Evolutionary conservation across 1,140 invertebrate genomes (phyloP).

Genomic region (Goniozus legneri): DNA sequence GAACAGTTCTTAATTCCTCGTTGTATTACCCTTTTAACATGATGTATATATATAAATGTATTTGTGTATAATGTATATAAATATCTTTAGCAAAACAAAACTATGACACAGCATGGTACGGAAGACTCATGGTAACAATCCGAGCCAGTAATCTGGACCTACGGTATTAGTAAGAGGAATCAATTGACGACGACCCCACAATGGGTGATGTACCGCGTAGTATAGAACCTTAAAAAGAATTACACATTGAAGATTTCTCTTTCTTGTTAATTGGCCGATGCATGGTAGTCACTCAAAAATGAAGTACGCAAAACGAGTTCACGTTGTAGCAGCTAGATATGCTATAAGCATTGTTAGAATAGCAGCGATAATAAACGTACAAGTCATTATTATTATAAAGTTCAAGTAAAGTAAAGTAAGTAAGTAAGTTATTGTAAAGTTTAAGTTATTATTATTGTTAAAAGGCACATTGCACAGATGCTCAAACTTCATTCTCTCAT

Average conservation of each 20-base stretch:
- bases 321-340: constrained; percentile 15
- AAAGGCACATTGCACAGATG: no score
- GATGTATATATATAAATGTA: no score
- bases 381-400: constrained; percentile 18
- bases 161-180: constrained; percentile 30
- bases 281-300: not conserved
- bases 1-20: no score
- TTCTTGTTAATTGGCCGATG: constrained; percentile 10
- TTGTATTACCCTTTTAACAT: no score
- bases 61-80: no score
- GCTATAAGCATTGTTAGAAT: constrained; percentile 31
- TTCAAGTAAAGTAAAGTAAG: constrained; percentile 25
- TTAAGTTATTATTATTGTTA: no score
- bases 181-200: constrained; percentile 4
- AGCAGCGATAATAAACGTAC: constrained; percentile 25
- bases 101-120: no score
- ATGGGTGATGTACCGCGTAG: not conserved
- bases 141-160: constrained; percentile 15
- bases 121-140: not conserved
- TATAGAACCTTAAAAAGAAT: not conserved
- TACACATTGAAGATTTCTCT: not conserved
- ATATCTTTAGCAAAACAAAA: no score
- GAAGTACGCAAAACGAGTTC: not conserved
- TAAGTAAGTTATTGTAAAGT: constrained; percentile 6
- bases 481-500: no score